Base-by-base conservation (phyloP, 2,888 invertebrate species). In the Dryadula phaetusa region DNA sequence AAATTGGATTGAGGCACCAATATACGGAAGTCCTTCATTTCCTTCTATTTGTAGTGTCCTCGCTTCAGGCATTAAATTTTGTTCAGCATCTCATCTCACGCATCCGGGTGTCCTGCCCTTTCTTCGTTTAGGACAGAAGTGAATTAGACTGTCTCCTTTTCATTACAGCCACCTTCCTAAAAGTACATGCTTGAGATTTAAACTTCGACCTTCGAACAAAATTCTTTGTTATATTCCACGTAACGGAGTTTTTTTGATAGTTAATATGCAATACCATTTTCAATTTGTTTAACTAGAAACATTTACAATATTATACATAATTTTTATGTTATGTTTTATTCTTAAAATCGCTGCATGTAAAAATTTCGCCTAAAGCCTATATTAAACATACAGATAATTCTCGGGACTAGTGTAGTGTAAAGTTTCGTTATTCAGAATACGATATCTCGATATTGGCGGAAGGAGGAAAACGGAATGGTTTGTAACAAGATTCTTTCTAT, bases 1-100 rank as follows among this genome's bases (percentile, higher is more conserved):
- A 85, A 88, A 88, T 89, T 85, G 86, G 83, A 87, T 87, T 81
- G 82, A 85, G 83, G 87, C 86, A 86, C 83, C 86, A 80, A 88
- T 88, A 82, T 83, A 78, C 81, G 90, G 90, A 90, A 88, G 88
- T 84, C 81, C 87, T 88, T 89, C 88, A 90, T 90, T 90, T 90
- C 89, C 90, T 83, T 83, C 79, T 84, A 87, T 87, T 89, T 89
- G 88, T 88, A 85, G 87, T 81, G 16, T 83, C 80, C 74, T 80
- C 78, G 75, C 80, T 80, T 79, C 82, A 81, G 79, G 83, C 85
- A 86, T 87, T 87, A 88, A 84, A 87, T 87, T 88, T 87, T 86
- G 83, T 84, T 85, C 80, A 81, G 71, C 74, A 71, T 74, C 76
- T 83, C 80, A 79, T 86, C 81, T 79, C 79, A 75, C 73, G 79